These are phyloP conservation scores for Sphecodes monilicornis DNA, from an alignment of 2,888 invertebrate genomes.

Conservation along the genomic window DNA sequence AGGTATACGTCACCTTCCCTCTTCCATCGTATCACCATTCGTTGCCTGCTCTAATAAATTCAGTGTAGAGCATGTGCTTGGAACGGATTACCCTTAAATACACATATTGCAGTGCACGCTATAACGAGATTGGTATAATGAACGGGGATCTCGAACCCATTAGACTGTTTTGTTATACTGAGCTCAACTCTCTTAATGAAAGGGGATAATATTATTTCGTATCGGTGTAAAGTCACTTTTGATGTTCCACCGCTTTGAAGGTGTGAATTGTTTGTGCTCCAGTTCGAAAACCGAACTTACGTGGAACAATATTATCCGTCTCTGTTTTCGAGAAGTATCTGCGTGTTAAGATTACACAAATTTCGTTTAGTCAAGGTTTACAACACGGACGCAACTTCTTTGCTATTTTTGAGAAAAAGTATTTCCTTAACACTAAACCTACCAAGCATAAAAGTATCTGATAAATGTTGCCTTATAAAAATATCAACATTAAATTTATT, in stretches of 20 bases:
- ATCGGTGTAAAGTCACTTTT: background rate
- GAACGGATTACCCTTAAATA: background rate
- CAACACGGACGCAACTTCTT: background rate
- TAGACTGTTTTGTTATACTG: background rate
- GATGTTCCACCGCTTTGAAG: background rate
- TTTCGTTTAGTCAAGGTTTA: background rate
- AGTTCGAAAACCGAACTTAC: background rate
- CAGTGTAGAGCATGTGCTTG: background rate
- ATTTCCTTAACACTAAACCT: too few relatives aligned
- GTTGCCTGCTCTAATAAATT: background rate
- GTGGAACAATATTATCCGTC: background rate
- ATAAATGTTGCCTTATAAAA: too few relatives aligned
- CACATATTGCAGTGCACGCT: background rate
- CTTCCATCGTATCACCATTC: background rate
- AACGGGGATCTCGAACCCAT: slow-evolving; percentile 4
- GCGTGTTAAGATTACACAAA: background rate
- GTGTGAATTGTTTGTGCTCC: background rate
- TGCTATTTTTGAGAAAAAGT: too few relatives aligned
- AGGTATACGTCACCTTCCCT: too few relatives aligned
- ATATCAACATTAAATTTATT: too few relatives aligned
- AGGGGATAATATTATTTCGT: slow-evolving; percentile 5
- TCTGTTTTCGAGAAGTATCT: background rate
- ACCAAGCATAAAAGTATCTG: too few relatives aligned
- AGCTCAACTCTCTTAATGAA: background rate
- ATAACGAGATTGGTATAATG: background rate